Evolutionary conservation across 1,140 invertebrate genomes (phyloP), one percentile per base, ranked within the genome.

Genomic region (Rhyzopertha dominica): DNA sequence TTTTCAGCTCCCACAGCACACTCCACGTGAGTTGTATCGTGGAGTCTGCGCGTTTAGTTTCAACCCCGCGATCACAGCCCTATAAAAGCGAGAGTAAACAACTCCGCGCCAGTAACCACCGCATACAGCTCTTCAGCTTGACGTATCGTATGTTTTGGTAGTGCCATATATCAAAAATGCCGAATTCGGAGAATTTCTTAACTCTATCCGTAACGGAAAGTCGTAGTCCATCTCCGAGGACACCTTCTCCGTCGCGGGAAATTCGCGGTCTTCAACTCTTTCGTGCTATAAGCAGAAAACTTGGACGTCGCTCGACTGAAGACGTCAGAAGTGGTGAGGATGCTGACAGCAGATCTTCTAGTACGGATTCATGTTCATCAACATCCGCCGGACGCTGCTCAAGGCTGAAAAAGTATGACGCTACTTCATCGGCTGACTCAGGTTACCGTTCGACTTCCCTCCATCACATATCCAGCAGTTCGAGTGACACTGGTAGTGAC

Each of bases 401-500:
- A 50, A 37, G 69, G 69, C 35, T 67, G 63, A 44, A 68, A 56
- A 12, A 56, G 24, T 49, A 53, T 17, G 25, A 39, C 17, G 25
- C 22, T n/a, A 43, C 31, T 9, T 52, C 39, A 10, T 54, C 53
- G 1, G 47, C 22, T 13, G 53, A 57, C n/a, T 54, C 54, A 2
- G 54, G 51, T 2, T 59, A 59, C 41, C 36, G 56, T 22, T 59
- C 56, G n/a, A 38, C 56, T 9, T 64, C 63, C 0, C 67, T 68
- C 4, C 61, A 70, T 29, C 67, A 69, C 43, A 60, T 68, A 43
- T 77, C 75, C 45, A 76, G 73, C 53, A 77, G 76, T 41, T 70
- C 72, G 18, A 79, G 78, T 54, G 77, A 80, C 23, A 73, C 76
- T 12, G 75, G 54, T 10, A 77, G 61, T 75, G 75, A 63, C 72